Conservation (phyloP, 1,140 invertebrate species). For the Oryctes rhinoceros region DNA sequence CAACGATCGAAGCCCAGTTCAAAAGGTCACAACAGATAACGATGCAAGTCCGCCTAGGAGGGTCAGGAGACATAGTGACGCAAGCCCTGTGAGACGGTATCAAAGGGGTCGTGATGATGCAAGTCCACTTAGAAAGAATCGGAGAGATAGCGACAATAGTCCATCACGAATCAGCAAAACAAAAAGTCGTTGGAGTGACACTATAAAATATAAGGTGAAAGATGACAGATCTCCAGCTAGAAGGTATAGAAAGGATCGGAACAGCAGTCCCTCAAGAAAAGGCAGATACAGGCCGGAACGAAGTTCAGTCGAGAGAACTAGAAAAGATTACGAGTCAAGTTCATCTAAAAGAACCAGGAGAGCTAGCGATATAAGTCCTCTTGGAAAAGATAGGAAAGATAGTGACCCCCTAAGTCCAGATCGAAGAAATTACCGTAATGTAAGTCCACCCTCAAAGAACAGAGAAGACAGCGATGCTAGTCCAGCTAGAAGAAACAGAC, state of each 20-base stretch:
- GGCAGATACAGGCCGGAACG: no score
- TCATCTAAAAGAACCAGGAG: background rate
- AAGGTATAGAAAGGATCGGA: constrained; percentile 41
- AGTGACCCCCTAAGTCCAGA: constrained; percentile 8
- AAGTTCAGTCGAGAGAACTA: no score
- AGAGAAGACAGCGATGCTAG: constrained; percentile 47
- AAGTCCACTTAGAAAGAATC: constrained; percentile 42
- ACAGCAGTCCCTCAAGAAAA: no score
- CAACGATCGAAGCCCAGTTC: constrained; percentile 54
- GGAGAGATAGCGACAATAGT: constrained; percentile 37
- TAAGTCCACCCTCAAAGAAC: constrained; percentile 51
- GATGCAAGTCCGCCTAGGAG: constrained; percentile 52
- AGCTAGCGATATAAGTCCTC: constrained; percentile 41
- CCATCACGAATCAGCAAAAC: constrained; percentile 43
- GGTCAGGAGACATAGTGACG: constrained; percentile 36
- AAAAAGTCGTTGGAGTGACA: background rate
- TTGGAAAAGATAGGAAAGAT: constrained; percentile 37
- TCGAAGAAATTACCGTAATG: constrained; percentile 46
- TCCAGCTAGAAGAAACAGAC: constrained; percentile 42
- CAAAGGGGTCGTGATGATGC: background rate
- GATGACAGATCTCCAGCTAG: constrained; percentile 48
- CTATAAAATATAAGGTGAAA: constrained; percentile 7
- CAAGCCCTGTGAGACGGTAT: constrained; percentile 48
- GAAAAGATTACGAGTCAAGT: no score
- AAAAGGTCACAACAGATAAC: constrained; percentile 49